phyloP scores from a whole-genome alignment of 2,113 vertebrate genomes.

The Cyprinodon tularosa region DNA sequence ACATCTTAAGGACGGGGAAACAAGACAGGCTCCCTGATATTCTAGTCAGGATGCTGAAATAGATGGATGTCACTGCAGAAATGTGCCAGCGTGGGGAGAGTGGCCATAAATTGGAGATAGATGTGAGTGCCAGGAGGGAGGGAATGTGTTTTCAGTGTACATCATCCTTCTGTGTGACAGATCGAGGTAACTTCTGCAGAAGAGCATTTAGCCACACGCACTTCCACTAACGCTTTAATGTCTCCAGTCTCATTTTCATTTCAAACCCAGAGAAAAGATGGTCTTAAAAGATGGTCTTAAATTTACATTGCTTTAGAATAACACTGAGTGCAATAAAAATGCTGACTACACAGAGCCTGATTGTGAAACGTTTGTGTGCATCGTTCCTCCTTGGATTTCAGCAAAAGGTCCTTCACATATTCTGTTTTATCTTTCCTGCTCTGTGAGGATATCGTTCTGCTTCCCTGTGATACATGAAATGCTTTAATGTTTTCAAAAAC shows the following conservation, averaged over 20 bases:
- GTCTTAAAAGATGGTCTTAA: conserved; percentile 7
- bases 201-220: conserved; percentile 51
- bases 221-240: conserved; percentile 14
- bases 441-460: not conserved
- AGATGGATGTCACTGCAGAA: conserved; percentile 69
- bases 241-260: conserved; percentile 44
- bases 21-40: conserved; percentile 56
- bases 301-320: conserved; percentile 33
- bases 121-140: conserved; percentile 66
- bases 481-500: no score
- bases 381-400: not conserved
- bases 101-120: conserved; percentile 74
- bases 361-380: not conserved
- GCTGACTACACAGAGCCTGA: not conserved
- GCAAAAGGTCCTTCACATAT: not conserved
- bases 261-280: conserved; percentile 20
- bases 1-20: conserved; percentile 48
- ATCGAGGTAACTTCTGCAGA: conserved; percentile 47
- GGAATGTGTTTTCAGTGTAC: conserved; percentile 72
- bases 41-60: conserved; percentile 57
- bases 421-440: not conserved
- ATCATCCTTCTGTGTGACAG: conserved; percentile 73
- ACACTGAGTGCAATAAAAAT: not conserved
- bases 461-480: not conserved
- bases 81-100: conserved; percentile 57